These are phyloP conservation scores for Nineta flava DNA, from an alignment of 2,888 invertebrate species.

Conservation along the genomic window DNA sequence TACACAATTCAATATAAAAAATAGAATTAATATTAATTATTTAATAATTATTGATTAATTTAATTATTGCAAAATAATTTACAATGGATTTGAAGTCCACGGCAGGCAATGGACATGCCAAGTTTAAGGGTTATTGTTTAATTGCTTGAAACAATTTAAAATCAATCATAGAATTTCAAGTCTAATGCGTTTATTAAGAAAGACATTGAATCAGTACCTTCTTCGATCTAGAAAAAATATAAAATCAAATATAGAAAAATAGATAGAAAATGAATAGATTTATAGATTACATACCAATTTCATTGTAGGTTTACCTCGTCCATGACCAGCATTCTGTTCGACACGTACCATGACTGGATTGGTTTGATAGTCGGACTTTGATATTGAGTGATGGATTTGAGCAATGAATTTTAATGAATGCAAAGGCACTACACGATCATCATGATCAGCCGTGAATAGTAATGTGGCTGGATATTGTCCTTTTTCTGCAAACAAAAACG, in stretches of 20 bases:
- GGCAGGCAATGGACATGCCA: no score
- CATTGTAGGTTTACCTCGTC: conserved; percentile 87
- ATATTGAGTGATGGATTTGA: conserved; percentile 64
- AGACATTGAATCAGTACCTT: conserved; percentile 76
- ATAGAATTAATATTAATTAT: no score
- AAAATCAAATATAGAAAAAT: conserved; percentile 5
- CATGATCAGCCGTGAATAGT: conserved; percentile 93
- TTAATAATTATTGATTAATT: no score
- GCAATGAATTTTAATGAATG: conserved; percentile 95
- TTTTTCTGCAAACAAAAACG: conserved; percentile 21
- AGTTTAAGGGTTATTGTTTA: no score
- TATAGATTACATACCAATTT: conserved; percentile 50
- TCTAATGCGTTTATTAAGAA: conserved; percentile 62
- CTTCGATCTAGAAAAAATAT: conserved; percentile 63
- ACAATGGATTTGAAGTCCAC: no score
- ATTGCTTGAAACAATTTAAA: no score
- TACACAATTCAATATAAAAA: no score
- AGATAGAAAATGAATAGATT: no score
- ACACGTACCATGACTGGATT: conserved; percentile 80
- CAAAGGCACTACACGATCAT: conserved; percentile 93
- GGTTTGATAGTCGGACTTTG: conserved; percentile 42
- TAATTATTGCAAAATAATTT: no score
- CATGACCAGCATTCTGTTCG: conserved; percentile 95
- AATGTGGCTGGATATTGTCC: conserved; percentile 81
- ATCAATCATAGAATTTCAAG: conserved; percentile 34